Evolutionary conservation across 2,888 invertebrate genomes (phyloP).

Genomic region (Lampropteryx suffumata): DNA sequence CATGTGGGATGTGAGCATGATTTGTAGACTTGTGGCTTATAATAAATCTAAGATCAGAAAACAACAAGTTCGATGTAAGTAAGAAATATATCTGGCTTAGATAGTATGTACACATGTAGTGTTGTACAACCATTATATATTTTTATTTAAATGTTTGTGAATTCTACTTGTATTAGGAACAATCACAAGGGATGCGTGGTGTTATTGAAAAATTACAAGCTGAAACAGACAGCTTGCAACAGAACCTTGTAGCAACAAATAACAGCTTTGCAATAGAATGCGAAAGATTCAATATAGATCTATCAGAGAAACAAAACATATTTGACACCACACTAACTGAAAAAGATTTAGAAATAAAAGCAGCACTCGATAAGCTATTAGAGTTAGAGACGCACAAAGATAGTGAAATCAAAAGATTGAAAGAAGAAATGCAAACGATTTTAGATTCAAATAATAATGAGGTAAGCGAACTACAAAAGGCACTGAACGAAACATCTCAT

Average conservation of each 20-base stretch:
- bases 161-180: constrained; percentile 55
- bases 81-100: too few relatives aligned
- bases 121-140: too few relatives aligned
- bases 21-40: too few relatives aligned
- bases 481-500: constrained; percentile 44
- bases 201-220: constrained; percentile 52
- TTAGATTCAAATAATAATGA: constrained; percentile 41
- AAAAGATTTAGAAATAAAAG: constrained; percentile 56
- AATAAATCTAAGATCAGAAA: too few relatives aligned
- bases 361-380: constrained; percentile 46
- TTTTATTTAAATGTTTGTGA: constrained; percentile 17
- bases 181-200: constrained; percentile 43
- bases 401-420: constrained; percentile 40
- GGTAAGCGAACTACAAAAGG: constrained; percentile 41
- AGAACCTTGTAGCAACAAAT: constrained; percentile 51
- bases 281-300: constrained; percentile 48
- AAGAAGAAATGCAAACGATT: constrained; percentile 36
- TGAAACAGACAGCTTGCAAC: constrained; percentile 54
- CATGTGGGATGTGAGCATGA: too few relatives aligned
- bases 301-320: constrained; percentile 46
- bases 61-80: too few relatives aligned
- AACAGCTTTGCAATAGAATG: constrained; percentile 42
- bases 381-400: constrained; percentile 42
- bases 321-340: constrained; percentile 45
- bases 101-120: too few relatives aligned